A percentile compares a stretch with the other conserved stretches of the same genome.
Evolutionary conservation across 2,888 invertebrate genomes (phyloP).

Genomic region (Helobdella robusta): DNA sequence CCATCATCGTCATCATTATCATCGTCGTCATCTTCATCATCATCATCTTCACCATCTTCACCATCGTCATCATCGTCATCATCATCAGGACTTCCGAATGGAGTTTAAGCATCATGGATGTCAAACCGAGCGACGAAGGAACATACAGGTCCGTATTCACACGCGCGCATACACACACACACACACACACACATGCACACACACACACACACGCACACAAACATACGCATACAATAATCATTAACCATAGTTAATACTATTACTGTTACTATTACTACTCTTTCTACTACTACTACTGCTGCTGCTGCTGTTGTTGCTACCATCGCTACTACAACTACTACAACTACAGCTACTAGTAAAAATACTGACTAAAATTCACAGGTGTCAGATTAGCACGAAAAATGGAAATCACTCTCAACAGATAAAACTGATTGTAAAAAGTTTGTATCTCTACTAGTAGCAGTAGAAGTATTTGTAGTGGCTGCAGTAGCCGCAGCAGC

Average conservation of each 20-base stretch:
- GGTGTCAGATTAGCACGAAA: slow-evolving; percentile 32
- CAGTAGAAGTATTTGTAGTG: neutral
- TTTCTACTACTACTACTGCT: too few species aligned
- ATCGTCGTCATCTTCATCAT: neutral
- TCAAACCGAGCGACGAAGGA: slow-evolving; percentile 32
- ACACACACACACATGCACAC: too few species aligned
- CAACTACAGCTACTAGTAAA: slow-evolving; percentile 19
- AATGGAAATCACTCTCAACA: slow-evolving; percentile 28
- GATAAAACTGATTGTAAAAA: slow-evolving; percentile 30
- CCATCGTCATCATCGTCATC: neutral
- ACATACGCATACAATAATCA: too few species aligned
- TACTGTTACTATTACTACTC: too few species aligned
- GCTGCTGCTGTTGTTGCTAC: too few species aligned
- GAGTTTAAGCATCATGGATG: slow-evolving; percentile 32
- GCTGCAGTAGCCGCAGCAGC: neutral
- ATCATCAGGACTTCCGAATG: slow-evolving; percentile 30
- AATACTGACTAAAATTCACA: too few species aligned
- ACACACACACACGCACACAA: too few species aligned
- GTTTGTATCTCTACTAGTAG: slow-evolving; percentile 17
- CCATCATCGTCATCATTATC: neutral
- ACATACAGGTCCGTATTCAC: too few species aligned
- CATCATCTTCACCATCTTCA: neutral
- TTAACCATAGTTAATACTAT: too few species aligned
- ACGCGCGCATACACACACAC: too few species aligned
- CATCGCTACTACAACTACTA: slow-evolving; percentile 29